Evolutionary conservation across 1,140 invertebrate species (phyloP), one percentile per base, ranked within the genome.

Genomic region (Probaryconus sp.): DNA sequence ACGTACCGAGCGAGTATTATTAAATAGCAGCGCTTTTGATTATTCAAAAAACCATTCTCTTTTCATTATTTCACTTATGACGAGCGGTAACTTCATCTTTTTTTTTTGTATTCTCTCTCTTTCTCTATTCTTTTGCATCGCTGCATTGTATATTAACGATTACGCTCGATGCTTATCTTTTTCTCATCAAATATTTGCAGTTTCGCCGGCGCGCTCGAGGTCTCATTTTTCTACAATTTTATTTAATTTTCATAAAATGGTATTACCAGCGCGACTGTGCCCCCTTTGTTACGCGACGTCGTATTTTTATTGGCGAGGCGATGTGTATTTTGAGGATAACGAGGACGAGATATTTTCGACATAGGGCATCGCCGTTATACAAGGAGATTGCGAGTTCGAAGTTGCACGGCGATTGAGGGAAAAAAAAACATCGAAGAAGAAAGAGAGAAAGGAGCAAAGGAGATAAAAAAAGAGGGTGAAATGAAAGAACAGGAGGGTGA

Each of bases 401-500:
- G 56, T 55, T 43, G 35, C 31, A 10, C 28, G 0, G 35, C 16
- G 16, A 50, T 30, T 37, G 26, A 48, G 10, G 2, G 20, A 31
- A 9, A 28, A 10, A 20, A 64, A 48, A 14, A 16, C 53, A 40
- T 14, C 9, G 16, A 50, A 51, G 35, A 28, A 13, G 11, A 45
- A 35, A 11, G 14, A 43, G 10, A 13, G 13, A 42, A 40, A 43
- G 28, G 28, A 48, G 38, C 55, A 43, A 45, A 45, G 47, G 4
- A 53, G 67, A 71, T 47, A 73, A 63, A 55, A n/a, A n/a, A 71
- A 56, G 40, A 40, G 31, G 30, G 14, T 16, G 14, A 31, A 51
- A 53, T 60, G 47, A 60, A 69, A 69, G 65, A 56, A 58, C 5
- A 6, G 7, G 21, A 50, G 18, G 48, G 33, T 45, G 40, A 24